Percentiles rank a stretch among this genome's conserved stretches.
Conservation (phyloP, 2,113 vertebrate genomes). For the Gadus chalcogrammus region DNA sequence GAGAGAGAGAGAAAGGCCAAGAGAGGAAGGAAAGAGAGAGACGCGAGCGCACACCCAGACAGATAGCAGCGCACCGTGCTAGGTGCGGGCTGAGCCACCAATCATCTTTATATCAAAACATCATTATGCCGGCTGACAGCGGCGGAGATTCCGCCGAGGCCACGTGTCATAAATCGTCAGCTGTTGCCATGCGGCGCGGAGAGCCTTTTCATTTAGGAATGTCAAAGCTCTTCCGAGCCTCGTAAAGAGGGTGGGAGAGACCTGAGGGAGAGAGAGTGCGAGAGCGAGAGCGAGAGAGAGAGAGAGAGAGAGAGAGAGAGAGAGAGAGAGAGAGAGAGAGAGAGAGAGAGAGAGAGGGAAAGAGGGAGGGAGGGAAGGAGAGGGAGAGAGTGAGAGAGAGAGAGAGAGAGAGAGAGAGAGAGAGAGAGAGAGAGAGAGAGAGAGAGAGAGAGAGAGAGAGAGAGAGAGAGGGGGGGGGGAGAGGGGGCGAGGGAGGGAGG, state of each 20-base stretch:
- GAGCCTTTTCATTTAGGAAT: slow-evolving; percentile 93
- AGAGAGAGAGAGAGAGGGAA: no score
- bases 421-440: no score
- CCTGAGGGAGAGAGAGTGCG: slow-evolving; percentile 59
- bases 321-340: no score
- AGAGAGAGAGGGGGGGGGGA: no score
- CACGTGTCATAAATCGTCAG: slow-evolving; percentile 87
- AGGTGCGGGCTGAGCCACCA: slow-evolving; percentile 76
- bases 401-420: no score
- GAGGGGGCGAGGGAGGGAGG: no score
- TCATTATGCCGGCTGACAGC: slow-evolving; percentile 93
- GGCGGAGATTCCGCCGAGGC: slow-evolving; percentile 80
- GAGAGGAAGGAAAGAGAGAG: no score
- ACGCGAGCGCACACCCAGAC: slow-evolving; percentile 7
- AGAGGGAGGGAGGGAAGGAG: no score
- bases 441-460: slow-evolving; percentile 8
- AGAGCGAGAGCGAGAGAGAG: no score
- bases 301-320: no score
- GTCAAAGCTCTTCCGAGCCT: slow-evolving; percentile 83
- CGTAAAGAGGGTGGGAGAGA: slow-evolving; percentile 78
- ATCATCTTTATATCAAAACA: slow-evolving; percentile 94
- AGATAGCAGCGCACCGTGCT: slow-evolving; percentile 32
- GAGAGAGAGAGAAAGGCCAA: no score
- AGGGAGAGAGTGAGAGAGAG: no score
- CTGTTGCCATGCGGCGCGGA: slow-evolving; percentile 71